phyloP scores from a whole-genome alignment of 2,113 vertebrate species.

The Engystomops pustulosus region DNA sequence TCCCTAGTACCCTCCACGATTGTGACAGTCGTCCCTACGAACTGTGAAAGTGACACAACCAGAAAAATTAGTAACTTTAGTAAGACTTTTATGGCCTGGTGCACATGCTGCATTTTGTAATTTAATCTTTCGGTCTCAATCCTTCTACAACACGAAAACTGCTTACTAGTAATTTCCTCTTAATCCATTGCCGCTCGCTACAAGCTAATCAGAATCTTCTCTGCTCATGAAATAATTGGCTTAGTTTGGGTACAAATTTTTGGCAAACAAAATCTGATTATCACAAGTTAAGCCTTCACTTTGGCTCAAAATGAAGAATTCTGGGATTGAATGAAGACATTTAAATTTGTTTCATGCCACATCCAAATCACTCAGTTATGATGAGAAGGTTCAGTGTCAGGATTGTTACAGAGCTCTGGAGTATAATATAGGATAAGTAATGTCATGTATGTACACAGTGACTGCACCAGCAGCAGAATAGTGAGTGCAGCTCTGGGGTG shows the following conservation, averaged over 20 bases:
- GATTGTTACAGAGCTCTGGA: neutral
- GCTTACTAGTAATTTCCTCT: conserved; percentile 10
- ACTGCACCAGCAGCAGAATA: too few species aligned
- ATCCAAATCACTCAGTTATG: neutral
- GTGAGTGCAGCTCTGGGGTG: too few species aligned
- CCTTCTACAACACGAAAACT: neutral
- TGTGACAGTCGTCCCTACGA: too few species aligned
- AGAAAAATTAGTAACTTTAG: too few species aligned
- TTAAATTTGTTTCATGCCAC: neutral
- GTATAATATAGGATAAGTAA: too few species aligned
- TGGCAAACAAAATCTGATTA: conserved; percentile 26
- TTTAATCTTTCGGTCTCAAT: neutral
- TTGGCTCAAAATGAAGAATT: neutral
- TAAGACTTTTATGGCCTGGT: too few species aligned
- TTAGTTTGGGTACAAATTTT: conserved; percentile 39
- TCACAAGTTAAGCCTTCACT: conserved; percentile 3
- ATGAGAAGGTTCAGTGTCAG: neutral
- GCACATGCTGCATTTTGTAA: too few species aligned
- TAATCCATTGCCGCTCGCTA: neutral
- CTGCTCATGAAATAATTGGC: conserved; percentile 15
- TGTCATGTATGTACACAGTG: too few species aligned
- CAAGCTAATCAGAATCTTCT: conserved; percentile 15
- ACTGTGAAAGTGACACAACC: too few species aligned
- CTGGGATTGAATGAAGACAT: neutral
- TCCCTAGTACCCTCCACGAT: too few species aligned